Percentiles rank a stretch among this genome's conserved stretches.
Conservation (phyloP, 2,113 vertebrate species). For the Lynx canadensis region DNA sequence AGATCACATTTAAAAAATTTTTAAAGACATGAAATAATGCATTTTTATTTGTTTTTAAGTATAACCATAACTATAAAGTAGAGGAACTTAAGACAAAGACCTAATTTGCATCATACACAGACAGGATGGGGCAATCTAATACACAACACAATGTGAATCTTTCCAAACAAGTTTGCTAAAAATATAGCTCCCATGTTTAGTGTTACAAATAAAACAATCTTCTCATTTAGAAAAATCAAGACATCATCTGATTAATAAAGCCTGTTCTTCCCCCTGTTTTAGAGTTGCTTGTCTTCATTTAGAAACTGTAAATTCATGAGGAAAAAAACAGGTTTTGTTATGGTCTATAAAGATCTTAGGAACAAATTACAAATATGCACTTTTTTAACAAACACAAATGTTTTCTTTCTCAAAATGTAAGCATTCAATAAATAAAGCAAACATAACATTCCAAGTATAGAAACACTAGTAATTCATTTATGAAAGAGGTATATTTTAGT, state of each 20-base stretch:
- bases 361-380: no score
- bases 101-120: not conserved
- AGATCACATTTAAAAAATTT: not conserved
- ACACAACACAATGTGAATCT: not conserved
- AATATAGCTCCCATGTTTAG: not conserved
- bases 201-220: not conserved
- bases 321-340: no score
- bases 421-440: no score
- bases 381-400: no score
- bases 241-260: not conserved
- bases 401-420: no score
- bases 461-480: not conserved
- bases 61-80: not conserved
- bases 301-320: no score
- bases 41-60: not conserved
- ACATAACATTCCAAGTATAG: no score
- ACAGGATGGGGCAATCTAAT: not conserved
- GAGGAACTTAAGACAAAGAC: not conserved
- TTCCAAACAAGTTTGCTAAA: not conserved
- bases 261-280: no score
- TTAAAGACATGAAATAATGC: not conserved
- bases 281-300: no score
- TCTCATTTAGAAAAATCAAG: not conserved
- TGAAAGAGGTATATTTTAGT: not conserved
- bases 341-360: no score